Base-by-base conservation (phyloP, 2,888 invertebrate species). In the Spicauda simplicius region DNA sequence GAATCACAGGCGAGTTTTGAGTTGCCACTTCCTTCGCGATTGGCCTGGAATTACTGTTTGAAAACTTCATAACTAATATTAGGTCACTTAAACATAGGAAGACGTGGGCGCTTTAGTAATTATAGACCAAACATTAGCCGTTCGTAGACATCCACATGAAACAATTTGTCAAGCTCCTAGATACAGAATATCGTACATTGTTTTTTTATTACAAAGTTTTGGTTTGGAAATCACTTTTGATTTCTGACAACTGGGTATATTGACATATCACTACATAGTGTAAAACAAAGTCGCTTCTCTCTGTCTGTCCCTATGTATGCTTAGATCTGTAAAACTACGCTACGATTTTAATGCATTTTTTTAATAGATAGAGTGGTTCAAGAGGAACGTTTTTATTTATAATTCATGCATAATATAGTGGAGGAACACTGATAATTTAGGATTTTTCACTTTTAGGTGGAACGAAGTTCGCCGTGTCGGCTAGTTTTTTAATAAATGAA, bases 61-160 rank as follows among this genome's bases (percentile, higher is more conserved):
- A 65, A 65, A 65, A 65, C 59, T 65, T 58, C 58, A 45, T 53
- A 54, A 65, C 65, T 65, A 65, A 65, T 65, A 65, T 65, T 65
- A 65, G 65, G 59, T 65, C 65, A 65, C 45, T 59, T 58, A 57
- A 64, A 64, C 64, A 64, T 64, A 65, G 65, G 14, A 65, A 59
- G 59, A 59, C 58, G 65, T 65, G 45, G 65, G 65, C 48, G 65
- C 20, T 37, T 59, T 60, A 45, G 45, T 66, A 66, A 66, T 66
- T 66, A 66, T 66, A 66, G 59, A 33, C 65, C 65, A 55, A 66
- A 66, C 65, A 60, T 66, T 60, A 66, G 58, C 19, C 59, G 65
- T 60, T 18, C 30, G 58, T 60, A 30, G 58, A 59, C 41, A 53
- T 65, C 53, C 53, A 59, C 65, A 58, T 30, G 30, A 58, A 59